Evolutionary conservation across 2,888 invertebrate species (phyloP), one percentile per base, ranked within the genome.

Genomic region (Odontomyia ornata): DNA sequence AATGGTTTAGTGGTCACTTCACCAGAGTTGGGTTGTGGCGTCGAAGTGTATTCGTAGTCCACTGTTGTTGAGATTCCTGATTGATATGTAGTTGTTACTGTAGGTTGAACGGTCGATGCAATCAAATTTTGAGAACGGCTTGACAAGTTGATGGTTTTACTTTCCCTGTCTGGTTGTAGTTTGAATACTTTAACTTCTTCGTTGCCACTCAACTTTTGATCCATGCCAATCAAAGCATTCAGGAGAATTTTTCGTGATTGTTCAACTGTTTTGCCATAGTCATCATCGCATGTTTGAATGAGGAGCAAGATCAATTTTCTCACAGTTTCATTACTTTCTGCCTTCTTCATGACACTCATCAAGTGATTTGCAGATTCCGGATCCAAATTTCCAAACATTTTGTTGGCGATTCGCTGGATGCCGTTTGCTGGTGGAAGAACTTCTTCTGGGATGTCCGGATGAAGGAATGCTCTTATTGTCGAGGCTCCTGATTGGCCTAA

Each of bases 271-370:
- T 90, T 90, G 81, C 92, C 92, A 82, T 91, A 91, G 82, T 91
- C 91, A 72, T 91, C 91, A 81, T 91, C 92, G 83, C 94, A 94
- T 77, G 93, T 93, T 82, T 93, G 94, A 23, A 95, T 93, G 78
- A 95, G 86, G 28, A 95, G 85, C 36, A 95, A 86, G 77, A 95
- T 91, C 36, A 95, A 87, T 80, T 93, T 89, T 71, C 92, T 89
- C 0, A 94, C 93, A 0, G 93, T 91, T 77, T 92, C 92, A 80
- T 94, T 93, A 80, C 90, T 91, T 81, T 92, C 92, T 0, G 94
- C 94, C 83, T 93, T 93, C 82, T 93, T 92, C 94, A 95, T 95
- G 52, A 94, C 93, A 79, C 91, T 90, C 89, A 94, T 91, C 76
- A 95, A 88, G 80, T 93, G 93, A 78, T 91, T 89, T 0, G 92